Evolutionary conservation across 2,113 vertebrate genomes (phyloP).

Genomic region (Corythornis cristatus): DNA sequence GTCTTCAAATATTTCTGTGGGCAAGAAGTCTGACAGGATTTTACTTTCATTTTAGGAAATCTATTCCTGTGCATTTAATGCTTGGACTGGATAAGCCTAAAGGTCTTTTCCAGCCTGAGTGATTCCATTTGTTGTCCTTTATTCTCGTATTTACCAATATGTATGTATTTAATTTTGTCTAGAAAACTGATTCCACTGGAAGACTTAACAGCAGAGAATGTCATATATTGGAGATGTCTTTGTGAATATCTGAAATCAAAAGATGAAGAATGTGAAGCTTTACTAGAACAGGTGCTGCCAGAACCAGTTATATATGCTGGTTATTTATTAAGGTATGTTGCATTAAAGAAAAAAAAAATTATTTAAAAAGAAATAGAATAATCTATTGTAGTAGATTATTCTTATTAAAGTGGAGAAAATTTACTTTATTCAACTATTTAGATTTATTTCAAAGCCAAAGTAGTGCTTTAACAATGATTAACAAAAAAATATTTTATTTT

Average conservation of each 20-base stretch:
- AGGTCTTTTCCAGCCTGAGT: too few relatives aligned
- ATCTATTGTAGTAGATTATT: neutral
- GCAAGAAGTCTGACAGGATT: neutral
- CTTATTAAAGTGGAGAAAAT: neutral
- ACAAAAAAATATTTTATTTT: neutral
- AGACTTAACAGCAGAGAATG: conserved; percentile 87
- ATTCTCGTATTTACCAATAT: neutral
- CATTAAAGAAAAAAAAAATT: neutral
- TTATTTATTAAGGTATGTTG: conserved; percentile 87
- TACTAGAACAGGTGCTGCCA: conserved; percentile 88
- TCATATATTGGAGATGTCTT: conserved; percentile 89
- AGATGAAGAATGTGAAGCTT: conserved; percentile 88
- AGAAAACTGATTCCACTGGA: conserved; percentile 89
- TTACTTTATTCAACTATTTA: neutral
- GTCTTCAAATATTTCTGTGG: neutral
- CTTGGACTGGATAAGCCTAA: too few relatives aligned
- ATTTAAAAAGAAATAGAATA: too few relatives aligned
- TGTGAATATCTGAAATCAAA: conserved; percentile 90
- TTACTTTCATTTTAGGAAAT: neutral
- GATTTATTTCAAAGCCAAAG: neutral
- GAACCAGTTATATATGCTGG: conserved; percentile 87
- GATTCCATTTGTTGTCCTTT: neutral
- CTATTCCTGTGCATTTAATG: neutral
- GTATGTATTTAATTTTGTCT: neutral
- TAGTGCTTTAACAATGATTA: neutral